These are phyloP conservation scores for Phengaris alcon DNA, from an alignment of 2,888 invertebrate species.

Conservation along the genomic window DNA sequence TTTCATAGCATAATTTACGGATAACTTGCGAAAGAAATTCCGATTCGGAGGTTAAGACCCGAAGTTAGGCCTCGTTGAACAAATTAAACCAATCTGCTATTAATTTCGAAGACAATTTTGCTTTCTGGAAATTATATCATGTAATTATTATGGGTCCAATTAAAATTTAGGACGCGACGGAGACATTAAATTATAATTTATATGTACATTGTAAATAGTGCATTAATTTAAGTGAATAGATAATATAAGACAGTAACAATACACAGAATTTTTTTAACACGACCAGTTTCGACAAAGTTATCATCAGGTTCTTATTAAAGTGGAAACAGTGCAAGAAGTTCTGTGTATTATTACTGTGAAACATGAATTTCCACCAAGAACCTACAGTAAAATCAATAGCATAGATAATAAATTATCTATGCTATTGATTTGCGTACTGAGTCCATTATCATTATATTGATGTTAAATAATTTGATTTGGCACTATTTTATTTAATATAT, in stretches of 20 bases:
- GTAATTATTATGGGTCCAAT: constrained; percentile 21
- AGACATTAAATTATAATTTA: not conserved
- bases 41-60: constrained; percentile 21
- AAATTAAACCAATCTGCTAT: constrained; percentile 28
- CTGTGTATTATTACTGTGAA: no score
- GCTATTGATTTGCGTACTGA: no score
- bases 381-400: no score
- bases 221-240: not conserved
- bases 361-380: no score
- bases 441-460: no score
- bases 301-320: no score
- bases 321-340: no score
- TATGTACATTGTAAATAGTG: not conserved
- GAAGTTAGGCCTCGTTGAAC: constrained; percentile 9
- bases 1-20: constrained; percentile 9
- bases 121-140: constrained; percentile 17
- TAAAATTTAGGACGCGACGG: not conserved
- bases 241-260: not conserved
- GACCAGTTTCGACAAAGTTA: no score
- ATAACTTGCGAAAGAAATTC: constrained; percentile 23
- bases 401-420: no score
- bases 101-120: constrained; percentile 27
- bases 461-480: no score
- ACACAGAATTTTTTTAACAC: no score
- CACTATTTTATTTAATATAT: no score